phyloP scores from a whole-genome alignment of 2,113 vertebrate species.

The Dryoscopus gambensis region DNA sequence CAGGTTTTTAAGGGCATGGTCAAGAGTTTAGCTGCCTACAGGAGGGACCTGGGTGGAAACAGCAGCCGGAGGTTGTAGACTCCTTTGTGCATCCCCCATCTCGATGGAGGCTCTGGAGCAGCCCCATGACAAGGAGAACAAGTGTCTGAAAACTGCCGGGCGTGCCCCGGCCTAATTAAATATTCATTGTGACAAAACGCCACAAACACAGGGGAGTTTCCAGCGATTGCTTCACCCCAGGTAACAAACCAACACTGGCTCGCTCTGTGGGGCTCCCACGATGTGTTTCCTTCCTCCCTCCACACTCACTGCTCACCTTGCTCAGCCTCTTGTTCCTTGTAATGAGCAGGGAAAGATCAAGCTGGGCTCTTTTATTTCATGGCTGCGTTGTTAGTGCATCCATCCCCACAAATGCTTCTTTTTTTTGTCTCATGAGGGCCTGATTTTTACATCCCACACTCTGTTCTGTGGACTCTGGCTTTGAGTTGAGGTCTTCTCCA shows the following conservation, averaged over 20 bases:
- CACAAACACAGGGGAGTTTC: neutral
- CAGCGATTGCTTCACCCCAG: neutral
- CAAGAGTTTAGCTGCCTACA: neutral
- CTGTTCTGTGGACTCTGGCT: neutral
- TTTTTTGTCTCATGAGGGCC: accelerated
- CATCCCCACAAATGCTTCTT: neutral
- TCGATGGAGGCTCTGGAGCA: neutral
- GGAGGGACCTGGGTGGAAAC: neutral
- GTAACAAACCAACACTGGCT: neutral
- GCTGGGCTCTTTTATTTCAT: neutral
- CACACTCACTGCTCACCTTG: neutral
- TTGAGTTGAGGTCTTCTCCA: neutral
- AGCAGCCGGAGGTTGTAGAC: neutral
- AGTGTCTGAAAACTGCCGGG: neutral
- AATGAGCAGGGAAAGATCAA: neutral
- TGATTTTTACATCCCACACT: neutral
- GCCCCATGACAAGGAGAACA: neutral
- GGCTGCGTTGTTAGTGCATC: neutral
- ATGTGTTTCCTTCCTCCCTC: neutral
- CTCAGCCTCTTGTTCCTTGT: neutral
- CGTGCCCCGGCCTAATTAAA: neutral
- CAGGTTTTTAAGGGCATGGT: neutral
- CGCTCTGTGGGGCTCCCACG: accelerated
- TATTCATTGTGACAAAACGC: constrained; percentile 38
- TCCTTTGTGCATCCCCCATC: neutral